phyloP scores from a whole-genome alignment of 2,797 vertebrate species.

The Luscinia megarhynchos region DNA sequence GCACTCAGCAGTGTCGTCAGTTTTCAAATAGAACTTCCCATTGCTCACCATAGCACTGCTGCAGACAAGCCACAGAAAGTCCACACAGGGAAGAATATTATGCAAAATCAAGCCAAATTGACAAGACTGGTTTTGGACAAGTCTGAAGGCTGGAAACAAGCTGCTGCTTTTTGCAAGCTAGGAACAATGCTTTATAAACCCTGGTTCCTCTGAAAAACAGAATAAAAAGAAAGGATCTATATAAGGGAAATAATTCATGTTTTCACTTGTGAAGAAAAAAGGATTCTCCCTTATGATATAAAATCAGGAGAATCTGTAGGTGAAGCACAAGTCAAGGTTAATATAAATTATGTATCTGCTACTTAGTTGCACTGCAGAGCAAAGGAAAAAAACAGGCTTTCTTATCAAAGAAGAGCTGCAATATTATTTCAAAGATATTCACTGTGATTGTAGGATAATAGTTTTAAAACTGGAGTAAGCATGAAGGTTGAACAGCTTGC shows the following conservation, averaged over 20 bases:
- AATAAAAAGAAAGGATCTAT: background rate
- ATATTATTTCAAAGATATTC: slow-evolving; percentile 69
- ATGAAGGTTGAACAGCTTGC: slow-evolving; percentile 37
- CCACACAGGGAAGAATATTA: background rate
- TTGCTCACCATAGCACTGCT: background rate
- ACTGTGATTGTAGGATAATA: slow-evolving; percentile 49
- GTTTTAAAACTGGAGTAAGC: slow-evolving; percentile 54
- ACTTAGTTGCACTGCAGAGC: slow-evolving; percentile 33
- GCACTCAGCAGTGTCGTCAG: background rate
- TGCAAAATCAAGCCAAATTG: slow-evolving; percentile 9
- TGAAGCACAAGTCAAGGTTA: slow-evolving; percentile 72
- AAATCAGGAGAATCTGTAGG: slow-evolving; percentile 52
- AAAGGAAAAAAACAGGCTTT: slow-evolving; percentile 30
- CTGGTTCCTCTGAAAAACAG: background rate
- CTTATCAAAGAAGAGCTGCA: slow-evolving; percentile 58
- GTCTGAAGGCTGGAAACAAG: slow-evolving; percentile 19
- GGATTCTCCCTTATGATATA: slow-evolving; percentile 44
- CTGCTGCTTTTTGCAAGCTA: background rate
- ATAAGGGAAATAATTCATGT: slow-evolving; percentile 45
- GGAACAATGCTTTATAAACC: background rate
- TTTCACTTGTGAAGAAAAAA: slow-evolving; percentile 49
- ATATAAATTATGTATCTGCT: slow-evolving; percentile 72
- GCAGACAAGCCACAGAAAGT: background rate
- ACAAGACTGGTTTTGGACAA: slow-evolving; percentile 17
- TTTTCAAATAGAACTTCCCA: background rate